phyloP scores from a whole-genome alignment of 1,140 invertebrate genomes.

The Lasioglossum baleicum region DNA sequence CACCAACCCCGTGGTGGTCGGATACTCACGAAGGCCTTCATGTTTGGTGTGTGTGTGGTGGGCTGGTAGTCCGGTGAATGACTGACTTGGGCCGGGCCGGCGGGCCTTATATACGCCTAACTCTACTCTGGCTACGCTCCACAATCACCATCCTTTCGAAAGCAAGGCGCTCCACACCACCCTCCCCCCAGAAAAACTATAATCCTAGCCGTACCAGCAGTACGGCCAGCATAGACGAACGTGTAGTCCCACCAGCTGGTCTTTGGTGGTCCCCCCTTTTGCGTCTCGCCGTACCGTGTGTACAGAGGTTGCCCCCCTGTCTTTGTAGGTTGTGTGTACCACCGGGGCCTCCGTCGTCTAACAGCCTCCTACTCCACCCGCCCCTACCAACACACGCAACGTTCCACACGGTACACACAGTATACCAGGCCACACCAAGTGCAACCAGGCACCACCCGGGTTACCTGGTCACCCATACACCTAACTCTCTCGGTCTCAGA shows the following conservation, averaged over 20 bases:
- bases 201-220: constrained; percentile 70
- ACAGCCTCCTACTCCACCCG: constrained; percentile 58
- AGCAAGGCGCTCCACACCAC: constrained; percentile 75
- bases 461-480: constrained; percentile 68
- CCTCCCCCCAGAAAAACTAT: constrained; percentile 78
- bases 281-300: not conserved
- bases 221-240: constrained; percentile 29
- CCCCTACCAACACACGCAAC: constrained; percentile 25
- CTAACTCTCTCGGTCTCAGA: constrained; percentile 48
- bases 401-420: constrained; percentile 42
- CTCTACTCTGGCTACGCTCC: constrained; percentile 79
- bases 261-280: constrained; percentile 33
- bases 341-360: constrained; percentile 43
- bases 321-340: constrained; percentile 43
- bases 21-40: constrained; percentile 81
- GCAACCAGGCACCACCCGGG: constrained; percentile 70
- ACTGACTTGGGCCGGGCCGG: constrained; percentile 79
- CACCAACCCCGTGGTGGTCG: constrained; percentile 62
- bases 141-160: constrained; percentile 81
- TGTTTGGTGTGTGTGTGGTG: constrained; percentile 79
- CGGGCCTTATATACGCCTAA: constrained; percentile 80
- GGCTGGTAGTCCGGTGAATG: constrained; percentile 80
- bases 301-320: constrained; percentile 36
- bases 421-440: constrained; percentile 66
- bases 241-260: constrained; percentile 52